Conservation (phyloP, 2,797 vertebrate genomes). For the Halcyon chelicuti region DNA sequence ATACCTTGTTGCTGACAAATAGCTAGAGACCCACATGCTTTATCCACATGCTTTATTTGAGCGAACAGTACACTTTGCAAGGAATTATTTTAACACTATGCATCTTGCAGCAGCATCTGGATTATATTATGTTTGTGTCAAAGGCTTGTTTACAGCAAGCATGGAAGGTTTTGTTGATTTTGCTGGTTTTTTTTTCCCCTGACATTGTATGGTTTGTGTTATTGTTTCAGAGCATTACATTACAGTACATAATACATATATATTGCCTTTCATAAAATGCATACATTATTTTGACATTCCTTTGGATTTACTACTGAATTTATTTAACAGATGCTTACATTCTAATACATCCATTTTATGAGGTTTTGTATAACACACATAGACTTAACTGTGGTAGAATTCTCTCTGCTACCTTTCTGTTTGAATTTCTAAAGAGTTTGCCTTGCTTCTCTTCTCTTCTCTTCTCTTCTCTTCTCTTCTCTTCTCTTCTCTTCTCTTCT, state of each 20-base stretch:
- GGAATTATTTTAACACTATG: background rate
- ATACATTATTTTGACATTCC: background rate
- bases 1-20: background rate
- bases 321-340: background rate
- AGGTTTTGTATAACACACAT: background rate
- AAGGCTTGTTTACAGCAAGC: background rate
- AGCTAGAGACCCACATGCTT: fast-evolving
- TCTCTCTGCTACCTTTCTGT: background rate
- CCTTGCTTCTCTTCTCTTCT: background rate
- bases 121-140: background rate
- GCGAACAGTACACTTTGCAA: background rate
- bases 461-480: background rate
- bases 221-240: background rate
- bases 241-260: background rate
- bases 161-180: background rate
- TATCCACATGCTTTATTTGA: fast-evolving
- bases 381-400: background rate
- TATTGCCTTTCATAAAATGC: background rate
- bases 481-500: background rate
- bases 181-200: background rate
- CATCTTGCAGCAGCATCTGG: background rate
- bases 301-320: background rate
- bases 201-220: background rate
- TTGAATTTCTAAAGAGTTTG: background rate
- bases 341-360: background rate